Base-by-base conservation (phyloP, 2,113 vertebrate genomes). In the Delphinus delphis region DNA sequence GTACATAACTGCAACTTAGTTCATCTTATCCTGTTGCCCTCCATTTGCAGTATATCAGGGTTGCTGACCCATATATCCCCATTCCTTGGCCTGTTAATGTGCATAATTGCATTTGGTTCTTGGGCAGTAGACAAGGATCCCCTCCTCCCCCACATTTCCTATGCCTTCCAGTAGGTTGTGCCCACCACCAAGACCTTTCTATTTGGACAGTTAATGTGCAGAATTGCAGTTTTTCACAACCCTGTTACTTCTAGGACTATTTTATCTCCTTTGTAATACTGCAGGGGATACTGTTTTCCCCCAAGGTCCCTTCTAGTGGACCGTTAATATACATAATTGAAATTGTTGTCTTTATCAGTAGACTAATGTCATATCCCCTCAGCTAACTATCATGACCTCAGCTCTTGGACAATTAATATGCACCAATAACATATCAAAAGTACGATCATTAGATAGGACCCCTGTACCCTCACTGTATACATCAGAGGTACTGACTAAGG, bases 391-490 rank as follows among this genome's bases (percentile, higher is more conserved):
- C 31, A 93, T 67, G 82, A 83, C n/a, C 60, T 96, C 77, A 89
- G 94, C 62, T 89, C 80, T 63, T 93, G 47, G 14, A 83, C 58
- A 67, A 12, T 86, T 95, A 95, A 67, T 82, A 10, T 81, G 41
- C 33, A 91, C 20, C 20, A 91, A 53, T 77, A 73, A 47, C 38
- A 93, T 47, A 94, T 50, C 4, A 8, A 81, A 70, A 36, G 1
- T 95, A 76, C 50, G 26, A 58, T 81, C 58, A 36, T 63, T 88
- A 73, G 2, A 67, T 58, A 44, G 9, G 38, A 50, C 1, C 53
- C 33, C 25, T 63, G 47, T 31, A 41, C 53, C 41, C 8, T 68
- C 36, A 65, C 55, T 91, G 38, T 53, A 73, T 92, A 83, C 15
- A 77, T 85, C 44, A 77, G 13, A 25, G 28, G 2, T 93, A 71